phyloP scores from a whole-genome alignment of 2,113 vertebrate genomes.

The Illadopsis cleaveri region DNA sequence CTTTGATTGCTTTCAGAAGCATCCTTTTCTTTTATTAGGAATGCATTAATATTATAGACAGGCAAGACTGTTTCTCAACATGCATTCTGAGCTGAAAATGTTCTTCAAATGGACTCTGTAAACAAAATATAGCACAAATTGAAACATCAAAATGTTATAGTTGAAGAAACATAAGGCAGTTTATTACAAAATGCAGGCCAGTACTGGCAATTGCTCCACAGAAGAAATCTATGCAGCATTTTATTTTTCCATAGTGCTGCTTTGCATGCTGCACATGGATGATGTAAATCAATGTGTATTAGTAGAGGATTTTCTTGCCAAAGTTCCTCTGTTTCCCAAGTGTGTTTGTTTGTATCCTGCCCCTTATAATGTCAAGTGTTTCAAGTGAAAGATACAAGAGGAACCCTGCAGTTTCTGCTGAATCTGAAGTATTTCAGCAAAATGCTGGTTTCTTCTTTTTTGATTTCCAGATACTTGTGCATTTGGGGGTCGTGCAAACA shows the following conservation, averaged over 20 bases:
- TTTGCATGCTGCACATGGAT: background rate
- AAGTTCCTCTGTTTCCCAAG: background rate
- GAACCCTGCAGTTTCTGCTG: background rate
- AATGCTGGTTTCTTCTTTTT: background rate
- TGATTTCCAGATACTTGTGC: background rate
- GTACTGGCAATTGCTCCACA: background rate
- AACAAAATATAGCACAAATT: background rate
- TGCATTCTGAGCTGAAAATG: background rate
- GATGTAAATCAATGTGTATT: background rate
- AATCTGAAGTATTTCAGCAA: background rate
- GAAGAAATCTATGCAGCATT: background rate
- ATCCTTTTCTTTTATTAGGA: background rate
- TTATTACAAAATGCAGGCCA: background rate
- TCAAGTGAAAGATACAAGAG: background rate
- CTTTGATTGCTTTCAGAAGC: background rate
- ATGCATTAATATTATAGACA: background rate
- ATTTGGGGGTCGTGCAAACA: background rate
- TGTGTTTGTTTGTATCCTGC: background rate
- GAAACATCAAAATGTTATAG: background rate
- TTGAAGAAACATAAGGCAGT: background rate
- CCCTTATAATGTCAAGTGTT: background rate
- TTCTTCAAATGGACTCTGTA: background rate
- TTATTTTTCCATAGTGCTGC: background rate
- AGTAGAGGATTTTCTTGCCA: background rate
- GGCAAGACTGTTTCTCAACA: background rate